Evolutionary conservation across 1,140 invertebrate genomes (phyloP).

Genomic region (Drosophila mojavensis): DNA sequence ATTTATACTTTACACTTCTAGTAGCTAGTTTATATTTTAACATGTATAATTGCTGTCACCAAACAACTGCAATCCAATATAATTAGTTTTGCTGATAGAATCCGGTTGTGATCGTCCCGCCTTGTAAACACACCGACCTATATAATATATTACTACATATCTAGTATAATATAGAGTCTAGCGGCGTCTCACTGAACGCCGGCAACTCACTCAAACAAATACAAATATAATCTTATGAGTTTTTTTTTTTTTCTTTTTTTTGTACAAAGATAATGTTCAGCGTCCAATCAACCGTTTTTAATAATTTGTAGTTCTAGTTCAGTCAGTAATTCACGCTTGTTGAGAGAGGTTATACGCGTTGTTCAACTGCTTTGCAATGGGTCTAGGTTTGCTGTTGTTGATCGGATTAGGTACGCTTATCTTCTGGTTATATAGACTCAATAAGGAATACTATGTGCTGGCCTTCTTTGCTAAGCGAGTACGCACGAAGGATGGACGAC

Average conservation of each 20-base stretch:
- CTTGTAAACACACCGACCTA: no score
- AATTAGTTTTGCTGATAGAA: no score
- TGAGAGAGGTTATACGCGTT: no score
- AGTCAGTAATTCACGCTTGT: background rate
- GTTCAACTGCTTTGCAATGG: conserved; percentile 3
- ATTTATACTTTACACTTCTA: no score
- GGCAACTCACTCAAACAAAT: no score
- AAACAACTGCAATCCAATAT: no score
- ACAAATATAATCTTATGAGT: background rate
- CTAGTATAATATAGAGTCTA: no score
- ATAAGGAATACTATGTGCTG: conserved; percentile 46
- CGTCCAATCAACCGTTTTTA: background rate
- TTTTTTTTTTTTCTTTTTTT: background rate
- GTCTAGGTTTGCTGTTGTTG: conserved; percentile 24
- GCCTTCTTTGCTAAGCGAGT: conserved; percentile 40
- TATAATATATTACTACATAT: no score
- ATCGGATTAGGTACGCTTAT: conserved; percentile 33
- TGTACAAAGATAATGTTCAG: background rate
- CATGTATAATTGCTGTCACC: no score
- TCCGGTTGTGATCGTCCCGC: no score
- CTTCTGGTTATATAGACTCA: conserved; percentile 39
- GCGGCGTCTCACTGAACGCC: no score
- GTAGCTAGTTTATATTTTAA: no score
- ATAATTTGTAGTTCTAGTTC: background rate
- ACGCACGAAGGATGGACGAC: conserved; percentile 34